A percentile compares a stretch with the other conserved stretches of the same genome.
These are phyloP conservation scores for Macaca nemestrina DNA, from an alignment of 2,113 vertebrate genomes.

Conservation along the genomic window DNA sequence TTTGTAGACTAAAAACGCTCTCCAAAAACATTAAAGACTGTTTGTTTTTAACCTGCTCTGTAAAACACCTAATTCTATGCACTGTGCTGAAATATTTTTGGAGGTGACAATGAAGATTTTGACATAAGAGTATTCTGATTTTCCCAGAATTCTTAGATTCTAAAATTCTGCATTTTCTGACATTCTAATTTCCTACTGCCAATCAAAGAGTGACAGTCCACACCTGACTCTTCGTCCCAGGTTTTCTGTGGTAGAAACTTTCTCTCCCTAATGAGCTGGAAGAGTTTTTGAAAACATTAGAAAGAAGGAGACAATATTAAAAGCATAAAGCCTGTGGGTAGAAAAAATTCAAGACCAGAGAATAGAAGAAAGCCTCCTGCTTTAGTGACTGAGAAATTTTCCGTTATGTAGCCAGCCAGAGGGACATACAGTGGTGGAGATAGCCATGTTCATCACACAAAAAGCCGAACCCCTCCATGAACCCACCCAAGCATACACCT, in stretches of 20 bases:
- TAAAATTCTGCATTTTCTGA: neutral
- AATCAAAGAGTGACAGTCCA: neutral
- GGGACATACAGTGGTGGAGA: too few relatives aligned
- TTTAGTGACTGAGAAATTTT: neutral
- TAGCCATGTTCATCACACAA: too few relatives aligned
- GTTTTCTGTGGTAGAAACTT: neutral
- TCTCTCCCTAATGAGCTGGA: neutral
- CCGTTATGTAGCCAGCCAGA: neutral
- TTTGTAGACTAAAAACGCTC: neutral
- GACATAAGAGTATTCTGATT: neutral
- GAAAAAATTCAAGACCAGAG: neutral
- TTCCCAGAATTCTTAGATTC: neutral
- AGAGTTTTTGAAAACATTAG: neutral
- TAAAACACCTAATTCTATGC: neutral
- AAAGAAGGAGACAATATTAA: neutral
- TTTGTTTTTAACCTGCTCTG: neutral
- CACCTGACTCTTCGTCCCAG: neutral
- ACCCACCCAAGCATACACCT: neutral
- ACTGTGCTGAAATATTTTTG: neutral
- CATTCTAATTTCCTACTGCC: neutral
- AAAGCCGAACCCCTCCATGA: neutral
- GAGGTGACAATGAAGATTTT: neutral
- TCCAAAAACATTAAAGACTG: neutral
- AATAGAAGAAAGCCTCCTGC: neutral
- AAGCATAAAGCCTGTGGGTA: neutral